Evolutionary conservation across 2,797 vertebrate genomes (phyloP), one percentile per base, ranked within the genome.

Genomic region (Coccyzus lansbergi): DNA sequence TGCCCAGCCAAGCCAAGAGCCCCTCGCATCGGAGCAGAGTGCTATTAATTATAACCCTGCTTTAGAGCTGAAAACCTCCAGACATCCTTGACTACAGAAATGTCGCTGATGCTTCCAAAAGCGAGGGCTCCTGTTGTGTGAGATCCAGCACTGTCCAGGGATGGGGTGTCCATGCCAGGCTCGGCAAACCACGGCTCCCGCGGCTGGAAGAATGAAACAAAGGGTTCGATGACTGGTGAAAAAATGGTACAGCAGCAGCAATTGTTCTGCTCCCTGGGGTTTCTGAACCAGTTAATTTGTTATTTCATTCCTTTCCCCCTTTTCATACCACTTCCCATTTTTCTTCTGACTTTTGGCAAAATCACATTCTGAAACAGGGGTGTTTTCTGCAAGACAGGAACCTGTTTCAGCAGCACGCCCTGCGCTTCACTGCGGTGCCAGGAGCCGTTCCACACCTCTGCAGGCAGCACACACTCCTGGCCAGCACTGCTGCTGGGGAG

Each of bases 61-160:
- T 52, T 72, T n/a, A n/a, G 46, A 48, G 46, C 46, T 40, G 75
- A 69, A 83, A 74, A 82, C 28, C 42, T 82, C 63, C 83, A 62
- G 42, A 29, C 33, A 42, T 55, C 76, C 93, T 55, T 63, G 21
- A 21, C 52, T 49, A 29, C 2, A 65, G 62, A 64, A 70, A 76
- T 19, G 24, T 29, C 87, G 72, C 87, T 92, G 74, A 90, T 33
- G 42, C 63, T 86, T 94, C 85, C 90, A 90, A 84, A 91, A 90
- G 56, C 5, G 2, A 86, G 13, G 28, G 75, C 29, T 80, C 70
- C 77, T 26, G 33, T 3, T 46, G 82, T 36, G 58, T 3, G 25
- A 88, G 63, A 79, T 29, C 16, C 9, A 81, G 0, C 7, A 9
- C 44, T 44, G 72, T 70, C 69, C 74, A 86, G 48, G 28, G 49